phyloP scores from a whole-genome alignment of 2,888 invertebrate genomes.

The Patella ulyssiponensis region DNA sequence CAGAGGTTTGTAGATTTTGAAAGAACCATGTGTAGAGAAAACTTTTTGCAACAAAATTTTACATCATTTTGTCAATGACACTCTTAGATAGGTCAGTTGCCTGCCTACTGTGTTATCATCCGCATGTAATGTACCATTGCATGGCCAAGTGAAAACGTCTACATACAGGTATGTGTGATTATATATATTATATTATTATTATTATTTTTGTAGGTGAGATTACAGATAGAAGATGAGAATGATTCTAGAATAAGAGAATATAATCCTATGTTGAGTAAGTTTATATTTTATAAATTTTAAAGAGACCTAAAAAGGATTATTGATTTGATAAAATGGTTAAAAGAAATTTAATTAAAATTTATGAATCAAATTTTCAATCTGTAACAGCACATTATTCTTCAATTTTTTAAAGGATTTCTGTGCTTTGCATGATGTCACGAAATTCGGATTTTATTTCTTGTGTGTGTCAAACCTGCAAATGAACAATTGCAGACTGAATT shows the following conservation, averaged over 20 bases:
- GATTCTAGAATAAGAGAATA: conserved; percentile 49
- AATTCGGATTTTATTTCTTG: too few relatives aligned
- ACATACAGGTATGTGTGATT: too few relatives aligned
- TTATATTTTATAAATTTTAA: background rate
- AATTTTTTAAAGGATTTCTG: background rate
- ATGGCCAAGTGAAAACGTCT: too few relatives aligned
- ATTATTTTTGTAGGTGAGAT: conserved; percentile 42
- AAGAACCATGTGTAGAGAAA: conserved; percentile 34
- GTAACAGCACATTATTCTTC: background rate
- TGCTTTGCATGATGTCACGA: background rate
- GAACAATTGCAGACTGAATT: too few relatives aligned
- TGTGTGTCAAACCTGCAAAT: too few relatives aligned
- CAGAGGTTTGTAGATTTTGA: conserved; percentile 14
- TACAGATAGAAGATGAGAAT: conserved; percentile 46
- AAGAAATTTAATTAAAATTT: background rate
- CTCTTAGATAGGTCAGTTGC: too few relatives aligned
- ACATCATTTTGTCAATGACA: too few relatives aligned
- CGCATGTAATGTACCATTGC: too few relatives aligned
- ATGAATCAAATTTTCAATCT: background rate
- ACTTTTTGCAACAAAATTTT: conserved; percentile 44
- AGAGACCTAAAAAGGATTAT: background rate
- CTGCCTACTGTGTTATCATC: too few relatives aligned
- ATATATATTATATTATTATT: conserved; percentile 1
- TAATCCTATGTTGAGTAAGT: conserved; percentile 51
- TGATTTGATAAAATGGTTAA: background rate